phyloP scores from a whole-genome alignment of 1,140 invertebrate genomes.

The Bombus impatiens region DNA sequence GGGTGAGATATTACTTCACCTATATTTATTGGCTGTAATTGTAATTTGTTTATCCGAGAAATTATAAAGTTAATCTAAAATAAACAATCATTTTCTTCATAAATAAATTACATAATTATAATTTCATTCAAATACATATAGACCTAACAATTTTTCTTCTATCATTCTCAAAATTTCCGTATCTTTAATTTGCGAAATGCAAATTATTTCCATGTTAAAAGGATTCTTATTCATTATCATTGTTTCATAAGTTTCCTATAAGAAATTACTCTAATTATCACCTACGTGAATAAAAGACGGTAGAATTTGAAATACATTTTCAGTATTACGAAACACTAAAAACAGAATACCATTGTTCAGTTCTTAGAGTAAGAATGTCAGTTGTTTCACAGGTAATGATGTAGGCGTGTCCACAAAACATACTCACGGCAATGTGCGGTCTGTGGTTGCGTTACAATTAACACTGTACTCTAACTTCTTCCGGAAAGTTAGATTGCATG shows the following conservation, averaged over 20 bases:
- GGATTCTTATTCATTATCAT: no score
- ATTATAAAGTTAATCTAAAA: neutral
- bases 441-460: slow-evolving; percentile 60
- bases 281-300: no score
- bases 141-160: no score
- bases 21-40: neutral
- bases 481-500: slow-evolving; percentile 24
- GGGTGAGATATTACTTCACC: slow-evolving; percentile 37
- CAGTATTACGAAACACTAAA: slow-evolving; percentile 48
- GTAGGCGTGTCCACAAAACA: slow-evolving; percentile 55
- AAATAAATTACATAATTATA: no score
- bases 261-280: no score
- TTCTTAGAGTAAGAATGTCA: slow-evolving; percentile 69
- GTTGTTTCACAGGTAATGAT: slow-evolving; percentile 63
- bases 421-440: slow-evolving; percentile 47
- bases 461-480: slow-evolving; percentile 36
- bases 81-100: neutral
- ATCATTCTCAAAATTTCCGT: no score
- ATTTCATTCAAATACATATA: no score
- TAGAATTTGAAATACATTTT: slow-evolving; percentile 38
- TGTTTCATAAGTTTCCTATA: no score
- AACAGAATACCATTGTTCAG: slow-evolving; percentile 57
- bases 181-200: no score
- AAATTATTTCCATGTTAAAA: no score
- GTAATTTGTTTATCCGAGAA: neutral